These are phyloP conservation scores for Thomomys bottae DNA, from an alignment of 2,113 vertebrate genomes.

Conservation along the genomic window DNA sequence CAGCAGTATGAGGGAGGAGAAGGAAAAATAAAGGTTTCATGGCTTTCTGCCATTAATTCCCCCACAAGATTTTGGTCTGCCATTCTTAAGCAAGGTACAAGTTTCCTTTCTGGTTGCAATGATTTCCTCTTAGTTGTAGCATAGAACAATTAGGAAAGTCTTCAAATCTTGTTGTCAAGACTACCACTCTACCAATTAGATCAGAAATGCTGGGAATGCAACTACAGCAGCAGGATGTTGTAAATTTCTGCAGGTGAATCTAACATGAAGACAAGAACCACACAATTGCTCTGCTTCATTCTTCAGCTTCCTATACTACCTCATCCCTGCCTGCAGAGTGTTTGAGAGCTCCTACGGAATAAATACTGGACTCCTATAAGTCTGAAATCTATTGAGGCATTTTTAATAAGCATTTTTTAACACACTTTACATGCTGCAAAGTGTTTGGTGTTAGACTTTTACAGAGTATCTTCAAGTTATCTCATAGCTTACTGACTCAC, in stretches of 20 bases:
- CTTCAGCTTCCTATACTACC: not conserved
- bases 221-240: not conserved
- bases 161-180: not conserved
- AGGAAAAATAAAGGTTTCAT: too few relatives aligned
- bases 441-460: not conserved
- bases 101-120: not conserved
- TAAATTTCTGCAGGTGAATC: not conserved
- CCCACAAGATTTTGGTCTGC: not conserved
- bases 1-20: not conserved
- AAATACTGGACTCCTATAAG: not conserved
- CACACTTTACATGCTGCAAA: not conserved
- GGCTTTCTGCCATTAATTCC: too few relatives aligned
- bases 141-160: not conserved
- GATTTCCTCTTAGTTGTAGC: not conserved
- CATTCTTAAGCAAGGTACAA: not conserved
- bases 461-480: not conserved
- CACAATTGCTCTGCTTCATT: not conserved
- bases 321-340: not conserved
- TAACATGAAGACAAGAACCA: not conserved
- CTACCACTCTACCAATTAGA: not conserved
- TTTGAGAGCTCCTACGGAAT: not conserved
- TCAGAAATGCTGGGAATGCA: not conserved
- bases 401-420: constrained; percentile 25
- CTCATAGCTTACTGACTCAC: not conserved
- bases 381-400: not conserved